Conservation (phyloP, 2,113 vertebrate species). For the Ursus arctos region DNA sequence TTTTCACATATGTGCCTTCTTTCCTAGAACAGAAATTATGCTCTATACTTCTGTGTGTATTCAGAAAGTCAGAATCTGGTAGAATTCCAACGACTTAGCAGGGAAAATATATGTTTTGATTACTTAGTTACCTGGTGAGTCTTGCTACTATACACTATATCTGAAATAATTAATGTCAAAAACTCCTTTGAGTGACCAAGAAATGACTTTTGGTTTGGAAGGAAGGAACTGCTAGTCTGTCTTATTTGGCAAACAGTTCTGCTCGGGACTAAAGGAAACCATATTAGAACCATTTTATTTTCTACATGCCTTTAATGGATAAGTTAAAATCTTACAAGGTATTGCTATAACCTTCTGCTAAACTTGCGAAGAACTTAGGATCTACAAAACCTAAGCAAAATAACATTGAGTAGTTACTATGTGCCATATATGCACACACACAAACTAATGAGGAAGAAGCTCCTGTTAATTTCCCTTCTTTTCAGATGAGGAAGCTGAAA, state of each 20-base stretch:
- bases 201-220: neutral
- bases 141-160: neutral
- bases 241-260: neutral
- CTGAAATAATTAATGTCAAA: neutral
- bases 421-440: neutral
- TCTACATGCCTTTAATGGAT: neutral
- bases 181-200: neutral
- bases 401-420: neutral
- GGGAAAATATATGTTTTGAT: neutral
- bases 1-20: neutral
- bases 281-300: neutral
- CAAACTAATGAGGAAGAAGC: neutral
- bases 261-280: neutral
- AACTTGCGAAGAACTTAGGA: neutral
- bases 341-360: neutral
- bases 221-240: neutral
- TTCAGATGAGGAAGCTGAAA: neutral
- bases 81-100: neutral
- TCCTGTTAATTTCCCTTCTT: neutral
- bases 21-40: neutral
- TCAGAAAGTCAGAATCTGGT: neutral
- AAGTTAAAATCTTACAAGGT: neutral
- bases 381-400: neutral
- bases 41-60: neutral
- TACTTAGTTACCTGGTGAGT: neutral